These are phyloP conservation scores for Elaphurus davidianus DNA, from an alignment of 2,113 vertebrate genomes.

Conservation along the genomic window DNA sequence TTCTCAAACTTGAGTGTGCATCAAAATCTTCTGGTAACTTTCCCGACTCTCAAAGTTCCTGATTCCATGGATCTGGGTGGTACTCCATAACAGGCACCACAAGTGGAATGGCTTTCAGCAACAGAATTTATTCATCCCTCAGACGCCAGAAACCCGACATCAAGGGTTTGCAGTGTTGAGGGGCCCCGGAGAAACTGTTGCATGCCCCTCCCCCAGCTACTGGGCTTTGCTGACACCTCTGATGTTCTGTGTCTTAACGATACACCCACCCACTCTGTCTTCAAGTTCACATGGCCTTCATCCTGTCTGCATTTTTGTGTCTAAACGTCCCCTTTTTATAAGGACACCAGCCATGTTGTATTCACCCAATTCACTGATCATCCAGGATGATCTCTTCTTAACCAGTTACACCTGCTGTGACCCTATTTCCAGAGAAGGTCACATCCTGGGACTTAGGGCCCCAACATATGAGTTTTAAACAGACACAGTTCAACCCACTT, in stretches of 20 bases:
- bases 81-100: background rate
- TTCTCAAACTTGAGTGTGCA: background rate
- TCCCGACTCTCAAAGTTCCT: rapidly evolving
- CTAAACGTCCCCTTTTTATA: background rate
- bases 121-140: rapidly evolving
- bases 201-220: rapidly evolving
- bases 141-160: background rate
- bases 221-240: background rate
- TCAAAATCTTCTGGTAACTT: background rate
- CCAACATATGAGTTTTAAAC: background rate
- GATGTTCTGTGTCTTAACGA: rapidly evolving
- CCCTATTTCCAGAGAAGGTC: background rate
- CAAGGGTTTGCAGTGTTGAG: background rate
- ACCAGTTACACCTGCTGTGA: background rate
- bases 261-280: background rate
- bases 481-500: background rate
- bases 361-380: background rate
- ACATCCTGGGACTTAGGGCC: no score
- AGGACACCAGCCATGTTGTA: background rate
- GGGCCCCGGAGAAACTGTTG: background rate
- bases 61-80: background rate
- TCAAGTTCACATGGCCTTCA: background rate
- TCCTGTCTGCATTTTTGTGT: background rate
- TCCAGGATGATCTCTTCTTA: background rate
- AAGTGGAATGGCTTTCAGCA: rapidly evolving